Evolutionary conservation across 2,888 invertebrate genomes (phyloP).

Genomic region (Machimus rusticus): DNA sequence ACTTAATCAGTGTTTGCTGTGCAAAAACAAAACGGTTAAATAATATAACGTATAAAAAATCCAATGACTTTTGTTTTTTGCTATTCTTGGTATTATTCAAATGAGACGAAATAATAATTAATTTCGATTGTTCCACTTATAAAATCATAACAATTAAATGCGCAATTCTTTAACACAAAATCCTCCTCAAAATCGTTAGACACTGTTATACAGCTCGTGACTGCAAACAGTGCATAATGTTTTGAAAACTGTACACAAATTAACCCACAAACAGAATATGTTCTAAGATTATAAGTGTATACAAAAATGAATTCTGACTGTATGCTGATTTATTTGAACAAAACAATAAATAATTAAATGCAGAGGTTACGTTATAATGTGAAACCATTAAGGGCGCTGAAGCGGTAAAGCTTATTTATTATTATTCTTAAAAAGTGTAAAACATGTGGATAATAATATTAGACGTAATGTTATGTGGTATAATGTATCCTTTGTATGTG

Average conservation of each 20-base stretch:
- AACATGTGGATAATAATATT: not conserved
- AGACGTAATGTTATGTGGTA: not conserved
- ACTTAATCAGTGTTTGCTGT: too few relatives aligned
- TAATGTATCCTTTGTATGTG: not conserved
- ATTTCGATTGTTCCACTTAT: not conserved
- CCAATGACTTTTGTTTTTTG: too few relatives aligned
- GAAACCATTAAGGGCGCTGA: not conserved
- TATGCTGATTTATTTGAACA: not conserved
- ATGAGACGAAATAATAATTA: not conserved
- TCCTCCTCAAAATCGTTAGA: not conserved
- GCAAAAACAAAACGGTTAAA: too few relatives aligned
- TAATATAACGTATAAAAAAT: too few relatives aligned
- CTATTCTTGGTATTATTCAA: too few relatives aligned
- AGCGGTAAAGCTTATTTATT: not conserved
- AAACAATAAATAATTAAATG: not conserved
- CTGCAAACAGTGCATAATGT: not conserved
- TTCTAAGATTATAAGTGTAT: not conserved
- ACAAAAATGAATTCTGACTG: not conserved
- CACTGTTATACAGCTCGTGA: too few relatives aligned
- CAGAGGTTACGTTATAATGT: not conserved
- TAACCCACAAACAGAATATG: not conserved
- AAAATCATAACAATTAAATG: too few relatives aligned
- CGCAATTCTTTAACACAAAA: too few relatives aligned
- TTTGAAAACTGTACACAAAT: not conserved
- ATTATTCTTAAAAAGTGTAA: slow-evolving; percentile 1